phyloP scores from a whole-genome alignment of 2,888 invertebrate species.

The Criorhina ranunculi region DNA sequence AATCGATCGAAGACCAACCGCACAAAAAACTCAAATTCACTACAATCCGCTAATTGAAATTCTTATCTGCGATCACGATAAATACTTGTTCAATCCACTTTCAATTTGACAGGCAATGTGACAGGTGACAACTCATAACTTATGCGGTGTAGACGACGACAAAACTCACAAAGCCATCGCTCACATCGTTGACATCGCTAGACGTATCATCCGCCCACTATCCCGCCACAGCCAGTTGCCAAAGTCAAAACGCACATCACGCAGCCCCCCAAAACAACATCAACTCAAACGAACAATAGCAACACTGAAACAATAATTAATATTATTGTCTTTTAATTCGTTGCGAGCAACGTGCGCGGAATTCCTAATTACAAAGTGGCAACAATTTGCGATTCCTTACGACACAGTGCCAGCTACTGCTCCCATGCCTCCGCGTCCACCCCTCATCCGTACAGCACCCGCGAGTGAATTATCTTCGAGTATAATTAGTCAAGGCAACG shows the following conservation, averaged over 20 bases:
- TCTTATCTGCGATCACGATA: constrained; percentile 83
- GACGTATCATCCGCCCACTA: constrained; percentile 67
- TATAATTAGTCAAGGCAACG: constrained; percentile 76
- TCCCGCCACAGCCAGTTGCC: constrained; percentile 23
- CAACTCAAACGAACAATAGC: constrained; percentile 65
- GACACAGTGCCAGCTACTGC: constrained; percentile 36
- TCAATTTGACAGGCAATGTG: constrained; percentile 85
- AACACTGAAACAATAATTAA: constrained; percentile 81
- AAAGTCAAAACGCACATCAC: constrained; percentile 61
- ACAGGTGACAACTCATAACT: constrained; percentile 84
- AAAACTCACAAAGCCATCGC: constrained; percentile 67
- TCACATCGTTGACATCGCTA: constrained; percentile 68
- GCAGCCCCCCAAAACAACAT: constrained; percentile 31
- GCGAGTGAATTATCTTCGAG: constrained; percentile 75
- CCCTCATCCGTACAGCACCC: constrained; percentile 65
- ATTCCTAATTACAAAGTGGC: constrained; percentile 76
- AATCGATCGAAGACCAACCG: constrained; percentile 63
- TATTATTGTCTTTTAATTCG: constrained; percentile 84
- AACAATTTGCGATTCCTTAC: constrained; percentile 75
- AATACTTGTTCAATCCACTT: constrained; percentile 84
- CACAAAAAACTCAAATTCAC: constrained; percentile 56
- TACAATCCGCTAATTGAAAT: constrained; percentile 83
- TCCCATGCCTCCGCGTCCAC: not conserved
- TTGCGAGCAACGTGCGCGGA: constrained; percentile 76
- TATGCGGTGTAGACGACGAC: constrained; percentile 78